Evolutionary conservation across 2,888 invertebrate genomes (phyloP).

Genomic region (Noctua fimbriata): DNA sequence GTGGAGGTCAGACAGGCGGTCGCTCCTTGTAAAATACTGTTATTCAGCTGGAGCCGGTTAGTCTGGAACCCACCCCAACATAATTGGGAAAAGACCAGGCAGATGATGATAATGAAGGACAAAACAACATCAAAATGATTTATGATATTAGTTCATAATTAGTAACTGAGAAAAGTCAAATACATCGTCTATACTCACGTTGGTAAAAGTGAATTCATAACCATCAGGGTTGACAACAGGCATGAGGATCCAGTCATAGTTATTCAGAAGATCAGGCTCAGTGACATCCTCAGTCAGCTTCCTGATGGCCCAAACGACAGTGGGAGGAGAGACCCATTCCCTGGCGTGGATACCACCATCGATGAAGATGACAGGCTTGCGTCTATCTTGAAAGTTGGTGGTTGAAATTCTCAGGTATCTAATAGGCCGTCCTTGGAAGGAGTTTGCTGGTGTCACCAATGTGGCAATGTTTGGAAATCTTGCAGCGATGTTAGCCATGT

Average conservation of each 20-base stretch:
- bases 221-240: constrained; percentile 94
- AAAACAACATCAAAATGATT: background rate
- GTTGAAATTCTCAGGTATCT: constrained; percentile 91
- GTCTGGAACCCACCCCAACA: background rate
- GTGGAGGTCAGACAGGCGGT: background rate
- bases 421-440: constrained; percentile 90
- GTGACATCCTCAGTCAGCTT: constrained; percentile 91
- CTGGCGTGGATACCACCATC: constrained; percentile 92
- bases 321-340: constrained; percentile 93
- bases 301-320: constrained; percentile 91
- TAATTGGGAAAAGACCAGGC: background rate
- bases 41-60: background rate
- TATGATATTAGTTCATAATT: background rate
- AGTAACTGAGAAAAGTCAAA: background rate
- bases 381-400: constrained; percentile 80
- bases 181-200: constrained; percentile 58
- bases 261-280: constrained; percentile 88
- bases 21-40: background rate
- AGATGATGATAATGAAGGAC: background rate
- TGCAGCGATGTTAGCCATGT: constrained; percentile 81
- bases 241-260: constrained; percentile 92
- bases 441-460: constrained; percentile 87
- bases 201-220: constrained; percentile 90
- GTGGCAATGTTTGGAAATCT: constrained; percentile 85
- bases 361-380: constrained; percentile 91